Percentiles rank a stretch among this genome's conserved stretches.
Conservation (phyloP, 2,113 vertebrate genomes). For the Cygnus buccinator region DNA sequence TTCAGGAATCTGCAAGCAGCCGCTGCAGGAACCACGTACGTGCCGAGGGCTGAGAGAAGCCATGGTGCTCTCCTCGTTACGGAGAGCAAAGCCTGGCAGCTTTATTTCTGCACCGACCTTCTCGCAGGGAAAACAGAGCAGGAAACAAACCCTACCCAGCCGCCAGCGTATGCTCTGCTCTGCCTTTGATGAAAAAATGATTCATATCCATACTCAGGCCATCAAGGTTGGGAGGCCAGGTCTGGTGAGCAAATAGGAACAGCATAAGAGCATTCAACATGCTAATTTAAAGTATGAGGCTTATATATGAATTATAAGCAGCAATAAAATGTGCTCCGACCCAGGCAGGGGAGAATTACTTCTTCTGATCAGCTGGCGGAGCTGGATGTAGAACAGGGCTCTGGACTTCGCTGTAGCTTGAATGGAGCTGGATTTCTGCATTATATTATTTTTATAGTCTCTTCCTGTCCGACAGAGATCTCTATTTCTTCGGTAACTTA, state of each 20-base stretch:
- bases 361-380: not conserved
- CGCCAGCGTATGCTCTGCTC: not conserved
- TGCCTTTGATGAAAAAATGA: not conserved
- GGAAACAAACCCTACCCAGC: not conserved
- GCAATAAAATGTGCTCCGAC: not conserved
- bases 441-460: slow-evolving; percentile 44
- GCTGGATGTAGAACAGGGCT: slow-evolving; percentile 28
- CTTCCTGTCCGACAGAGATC: not conserved
- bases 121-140: not conserved
- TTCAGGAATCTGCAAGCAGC: not conserved
- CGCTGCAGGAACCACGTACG: fast-evolving
- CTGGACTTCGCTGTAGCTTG: not conserved
- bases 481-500: not conserved
- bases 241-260: not conserved
- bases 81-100: not conserved
- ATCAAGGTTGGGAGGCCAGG: not conserved
- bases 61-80: not conserved
- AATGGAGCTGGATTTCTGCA: slow-evolving; percentile 28
- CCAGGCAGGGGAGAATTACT: slow-evolving; percentile 11
- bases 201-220: not conserved
- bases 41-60: not conserved
- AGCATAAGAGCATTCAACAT: not conserved
- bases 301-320: not conserved
- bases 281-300: not conserved
- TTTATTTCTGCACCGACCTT: not conserved